phyloP scores from a whole-genome alignment of 1,140 invertebrate genomes.

The Hirudo medicinalis region DNA sequence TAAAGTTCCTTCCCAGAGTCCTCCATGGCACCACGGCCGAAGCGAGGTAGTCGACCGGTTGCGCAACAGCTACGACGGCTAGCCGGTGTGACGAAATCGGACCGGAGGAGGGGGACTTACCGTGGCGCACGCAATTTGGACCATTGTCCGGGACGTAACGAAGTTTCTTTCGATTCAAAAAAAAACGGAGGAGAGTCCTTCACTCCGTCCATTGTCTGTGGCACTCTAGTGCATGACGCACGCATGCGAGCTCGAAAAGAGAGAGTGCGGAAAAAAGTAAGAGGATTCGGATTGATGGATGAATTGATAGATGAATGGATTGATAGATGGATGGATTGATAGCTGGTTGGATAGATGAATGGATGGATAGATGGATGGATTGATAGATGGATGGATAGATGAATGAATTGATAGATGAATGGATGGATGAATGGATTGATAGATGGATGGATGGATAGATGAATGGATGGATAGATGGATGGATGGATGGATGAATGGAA shows the following conservation, averaged over 20 bases:
- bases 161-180: slow-evolving; percentile 1
- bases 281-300: not conserved
- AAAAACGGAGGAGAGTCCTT: too few species aligned
- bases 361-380: not conserved
- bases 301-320: not conserved
- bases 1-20: too few species aligned
- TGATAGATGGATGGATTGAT: not conserved
- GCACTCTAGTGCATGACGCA: too few species aligned
- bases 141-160: slow-evolving; percentile 5
- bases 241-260: not conserved
- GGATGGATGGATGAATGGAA: not conserved
- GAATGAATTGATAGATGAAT: not conserved
- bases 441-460: not conserved
- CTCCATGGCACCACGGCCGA: too few species aligned
- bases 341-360: not conserved
- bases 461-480: not conserved
- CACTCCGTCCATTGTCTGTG: too few species aligned
- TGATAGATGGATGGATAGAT: not conserved
- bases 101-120: not conserved
- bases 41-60: too few species aligned
- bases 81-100: too few species aligned
- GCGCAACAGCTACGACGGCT: too few species aligned
- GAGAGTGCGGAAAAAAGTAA: not conserved
- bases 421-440: not conserved
- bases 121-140: not conserved